phyloP scores from a whole-genome alignment of 2,113 vertebrate species.

The Lonchura striata region DNA sequence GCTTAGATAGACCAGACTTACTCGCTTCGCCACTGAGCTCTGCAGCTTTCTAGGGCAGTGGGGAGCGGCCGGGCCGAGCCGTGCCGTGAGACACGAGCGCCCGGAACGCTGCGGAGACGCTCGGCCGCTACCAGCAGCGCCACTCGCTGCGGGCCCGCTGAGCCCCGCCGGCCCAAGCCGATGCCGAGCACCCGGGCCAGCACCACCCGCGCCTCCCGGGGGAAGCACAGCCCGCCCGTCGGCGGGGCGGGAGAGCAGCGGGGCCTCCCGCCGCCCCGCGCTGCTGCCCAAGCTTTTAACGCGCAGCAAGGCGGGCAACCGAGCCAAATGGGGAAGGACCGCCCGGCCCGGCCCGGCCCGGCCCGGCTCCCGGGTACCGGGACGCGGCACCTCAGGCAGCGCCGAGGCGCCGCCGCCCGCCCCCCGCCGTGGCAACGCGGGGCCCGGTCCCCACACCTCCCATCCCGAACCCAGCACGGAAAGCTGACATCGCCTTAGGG shows the following conservation, averaged over 20 bases:
- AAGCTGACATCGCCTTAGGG: neutral
- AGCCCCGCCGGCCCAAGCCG: neutral
- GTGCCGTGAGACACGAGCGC: neutral
- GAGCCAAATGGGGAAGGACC: neutral
- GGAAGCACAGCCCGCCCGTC: neutral
- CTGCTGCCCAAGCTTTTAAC: neutral
- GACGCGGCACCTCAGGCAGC: neutral
- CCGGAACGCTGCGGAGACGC: neutral
- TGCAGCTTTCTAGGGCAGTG: neutral
- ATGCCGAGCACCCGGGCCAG: neutral
- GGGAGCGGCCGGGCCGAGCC: neutral
- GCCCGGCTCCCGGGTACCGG: neutral
- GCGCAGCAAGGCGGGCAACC: neutral
- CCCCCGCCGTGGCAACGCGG: conserved; percentile 85
- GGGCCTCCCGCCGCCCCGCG: neutral
- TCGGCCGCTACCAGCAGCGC: rapidly evolving
- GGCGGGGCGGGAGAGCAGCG: no score
- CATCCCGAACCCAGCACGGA: neutral
- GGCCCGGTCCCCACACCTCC: rapidly evolving
- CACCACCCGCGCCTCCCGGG: neutral
- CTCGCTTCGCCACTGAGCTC: neutral
- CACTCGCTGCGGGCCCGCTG: rapidly evolving
- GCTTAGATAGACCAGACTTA: neutral
- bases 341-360: neutral
- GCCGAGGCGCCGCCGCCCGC: neutral